Percentiles rank a stretch among this genome's conserved stretches.
These are phyloP conservation scores for Progne subis DNA, from an alignment of 2,113 vertebrate species.

Conservation along the genomic window DNA sequence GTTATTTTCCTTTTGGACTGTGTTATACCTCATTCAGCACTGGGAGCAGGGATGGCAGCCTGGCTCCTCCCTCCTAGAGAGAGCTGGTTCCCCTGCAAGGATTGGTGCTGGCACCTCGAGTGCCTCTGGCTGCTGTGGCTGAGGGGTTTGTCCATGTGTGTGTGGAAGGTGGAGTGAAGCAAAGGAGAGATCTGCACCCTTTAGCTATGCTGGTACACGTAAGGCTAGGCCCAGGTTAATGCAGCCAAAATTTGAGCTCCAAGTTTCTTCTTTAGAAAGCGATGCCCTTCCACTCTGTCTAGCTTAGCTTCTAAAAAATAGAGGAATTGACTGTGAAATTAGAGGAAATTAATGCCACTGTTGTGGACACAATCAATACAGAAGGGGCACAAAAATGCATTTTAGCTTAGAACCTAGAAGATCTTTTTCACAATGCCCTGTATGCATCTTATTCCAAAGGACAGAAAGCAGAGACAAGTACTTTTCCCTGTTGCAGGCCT, in stretches of 20 bases:
- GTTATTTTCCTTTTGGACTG: neutral
- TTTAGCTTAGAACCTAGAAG: neutral
- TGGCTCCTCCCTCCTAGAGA: neutral
- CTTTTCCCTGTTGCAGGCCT: neutral
- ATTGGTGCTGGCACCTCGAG: neutral
- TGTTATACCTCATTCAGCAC: neutral
- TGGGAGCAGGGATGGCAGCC: neutral
- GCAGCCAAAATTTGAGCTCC: neutral
- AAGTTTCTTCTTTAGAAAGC: neutral
- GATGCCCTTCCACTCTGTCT: neutral
- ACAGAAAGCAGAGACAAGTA: neutral
- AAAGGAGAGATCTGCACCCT: neutral
- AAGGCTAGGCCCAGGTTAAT: neutral
- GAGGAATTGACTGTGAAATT: neutral
- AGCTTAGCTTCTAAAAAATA: neutral
- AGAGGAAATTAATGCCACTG: neutral
- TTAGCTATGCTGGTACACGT: fast-evolving
- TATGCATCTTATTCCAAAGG: neutral
- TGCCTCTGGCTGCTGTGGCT: neutral
- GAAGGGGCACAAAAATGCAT: neutral
- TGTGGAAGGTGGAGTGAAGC: neutral
- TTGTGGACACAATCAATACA: neutral
- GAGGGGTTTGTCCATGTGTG: neutral
- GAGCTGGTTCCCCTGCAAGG: neutral
- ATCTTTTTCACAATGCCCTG: neutral